These are phyloP conservation scores for Mus minutoides DNA, from an alignment of 2,797 vertebrate species.

Conservation along the genomic window DNA sequence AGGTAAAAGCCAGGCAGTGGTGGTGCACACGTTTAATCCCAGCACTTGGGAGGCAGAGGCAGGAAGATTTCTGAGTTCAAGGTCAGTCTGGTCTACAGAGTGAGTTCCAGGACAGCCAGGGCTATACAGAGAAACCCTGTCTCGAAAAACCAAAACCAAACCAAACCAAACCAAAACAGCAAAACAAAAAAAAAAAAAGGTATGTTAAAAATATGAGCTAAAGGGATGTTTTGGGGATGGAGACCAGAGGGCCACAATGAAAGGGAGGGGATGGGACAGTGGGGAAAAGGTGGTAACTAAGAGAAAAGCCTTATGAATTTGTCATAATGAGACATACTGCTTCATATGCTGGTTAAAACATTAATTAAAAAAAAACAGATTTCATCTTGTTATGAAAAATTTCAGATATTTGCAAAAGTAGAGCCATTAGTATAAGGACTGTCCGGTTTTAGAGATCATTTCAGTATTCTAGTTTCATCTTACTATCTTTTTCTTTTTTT, in stretches of 20 bases:
- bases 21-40: too few relatives aligned
- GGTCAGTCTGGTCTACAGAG: too few relatives aligned
- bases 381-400: slow-evolving; percentile 12
- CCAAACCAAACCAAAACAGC: too few relatives aligned
- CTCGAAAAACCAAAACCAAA: too few relatives aligned
- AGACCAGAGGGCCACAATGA: neutral
- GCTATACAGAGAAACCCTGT: too few relatives aligned
- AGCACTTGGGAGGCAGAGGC: too few relatives aligned
- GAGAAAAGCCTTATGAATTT: neutral
- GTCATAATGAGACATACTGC: neutral
- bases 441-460: neutral
- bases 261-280: neutral
- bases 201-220: too few relatives aligned
- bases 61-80: too few relatives aligned
- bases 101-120: too few relatives aligned
- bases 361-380: neutral
- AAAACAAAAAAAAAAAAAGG: too few relatives aligned
- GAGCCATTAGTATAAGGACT: neutral
- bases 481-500: neutral
- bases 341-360: neutral
- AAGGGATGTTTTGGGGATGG: neutral
- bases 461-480: slow-evolving; percentile 3
- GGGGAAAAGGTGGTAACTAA: neutral
- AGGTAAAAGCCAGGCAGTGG: too few relatives aligned
- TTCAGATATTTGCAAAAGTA: slow-evolving; percentile 5